These are phyloP conservation scores for Chrysoperla carnea DNA, from an alignment of 1,140 invertebrate species.

Conservation along the genomic window DNA sequence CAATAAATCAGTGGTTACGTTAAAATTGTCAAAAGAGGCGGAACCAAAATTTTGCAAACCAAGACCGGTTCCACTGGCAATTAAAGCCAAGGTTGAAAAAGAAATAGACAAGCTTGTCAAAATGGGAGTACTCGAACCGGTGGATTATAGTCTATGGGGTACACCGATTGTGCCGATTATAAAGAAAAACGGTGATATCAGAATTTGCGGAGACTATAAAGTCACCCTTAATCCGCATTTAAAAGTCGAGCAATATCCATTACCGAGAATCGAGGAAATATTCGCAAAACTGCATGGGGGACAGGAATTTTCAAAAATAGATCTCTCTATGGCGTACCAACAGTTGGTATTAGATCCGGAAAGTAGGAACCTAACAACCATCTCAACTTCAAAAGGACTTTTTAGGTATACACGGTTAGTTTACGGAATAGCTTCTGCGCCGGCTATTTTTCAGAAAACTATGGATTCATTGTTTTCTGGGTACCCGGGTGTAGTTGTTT, in stretches of 20 bases:
- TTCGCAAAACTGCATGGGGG: slow-evolving; percentile 12
- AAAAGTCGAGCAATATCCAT: slow-evolving; percentile 14
- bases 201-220: slow-evolving; percentile 20
- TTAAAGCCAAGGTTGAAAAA: too few species aligned
- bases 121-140: too few species aligned
- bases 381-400: slow-evolving; percentile 11
- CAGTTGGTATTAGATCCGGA: slow-evolving; percentile 15
- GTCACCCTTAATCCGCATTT: slow-evolving; percentile 20
- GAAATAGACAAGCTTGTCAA: too few species aligned
- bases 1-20: too few species aligned
- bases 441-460: slow-evolving; percentile 21
- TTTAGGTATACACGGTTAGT: slow-evolving; percentile 11
- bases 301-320: slow-evolving; percentile 15
- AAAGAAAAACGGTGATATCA: slow-evolving; percentile 1
- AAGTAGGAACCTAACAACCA: slow-evolving; percentile 11
- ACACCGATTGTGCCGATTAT: too few species aligned
- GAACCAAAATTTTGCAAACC: too few species aligned
- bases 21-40: too few species aligned
- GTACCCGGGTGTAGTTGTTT: slow-evolving; percentile 7
- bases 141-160: too few species aligned
- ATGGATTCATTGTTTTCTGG: slow-evolving; percentile 19
- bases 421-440: slow-evolving; percentile 12
- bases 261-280: slow-evolving; percentile 17
- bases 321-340: slow-evolving; percentile 16
- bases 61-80: too few species aligned